Evolutionary conservation across 2,888 invertebrate genomes (phyloP).

Genomic region (Apotomis turbidana): DNA sequence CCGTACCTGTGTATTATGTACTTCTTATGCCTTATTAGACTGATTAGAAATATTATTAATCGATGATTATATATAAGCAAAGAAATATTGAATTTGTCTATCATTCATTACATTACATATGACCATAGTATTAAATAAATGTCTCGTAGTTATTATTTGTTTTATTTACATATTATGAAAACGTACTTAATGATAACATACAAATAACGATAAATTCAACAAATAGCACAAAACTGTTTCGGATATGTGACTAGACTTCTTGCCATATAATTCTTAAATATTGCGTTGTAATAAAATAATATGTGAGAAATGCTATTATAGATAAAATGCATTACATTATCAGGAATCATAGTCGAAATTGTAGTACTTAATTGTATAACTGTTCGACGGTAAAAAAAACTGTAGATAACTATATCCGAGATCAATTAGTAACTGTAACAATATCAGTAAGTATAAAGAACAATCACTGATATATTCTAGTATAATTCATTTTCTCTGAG

Average conservation of each 20-base stretch:
- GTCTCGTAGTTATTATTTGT: slow-evolving; percentile 23
- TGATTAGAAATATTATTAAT: slow-evolving; percentile 47
- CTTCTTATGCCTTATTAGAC: slow-evolving; percentile 54
- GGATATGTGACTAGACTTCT: slow-evolving; percentile 39
- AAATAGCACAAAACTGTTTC: slow-evolving; percentile 18
- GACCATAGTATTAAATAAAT: slow-evolving; percentile 30
- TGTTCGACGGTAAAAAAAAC: not conserved
- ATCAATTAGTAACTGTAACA: slow-evolving; percentile 37
- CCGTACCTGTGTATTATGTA: slow-evolving; percentile 48
- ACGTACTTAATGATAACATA: slow-evolving; percentile 24
- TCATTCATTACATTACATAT: slow-evolving; percentile 2
- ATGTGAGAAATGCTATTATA: slow-evolving; percentile 30
- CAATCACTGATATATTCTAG: slow-evolving; percentile 51
- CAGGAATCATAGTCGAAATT: slow-evolving; percentile 2
- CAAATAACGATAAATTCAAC: slow-evolving; percentile 19
- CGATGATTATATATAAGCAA: slow-evolving; percentile 30
- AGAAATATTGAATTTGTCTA: slow-evolving; percentile 20
- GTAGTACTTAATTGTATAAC: not conserved
- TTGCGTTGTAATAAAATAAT: slow-evolving; percentile 18
- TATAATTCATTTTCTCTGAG: slow-evolving; percentile 71
- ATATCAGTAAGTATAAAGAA: slow-evolving; percentile 2
- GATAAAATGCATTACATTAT: slow-evolving; percentile 29
- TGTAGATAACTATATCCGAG: slow-evolving; percentile 29
- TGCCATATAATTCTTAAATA: slow-evolving; percentile 11
- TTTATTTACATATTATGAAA: slow-evolving; percentile 31